A percentile compares a stretch with the other conserved stretches of the same genome.
phyloP scores from a whole-genome alignment of 2,113 vertebrate genomes.

The Chamaea fasciata region DNA sequence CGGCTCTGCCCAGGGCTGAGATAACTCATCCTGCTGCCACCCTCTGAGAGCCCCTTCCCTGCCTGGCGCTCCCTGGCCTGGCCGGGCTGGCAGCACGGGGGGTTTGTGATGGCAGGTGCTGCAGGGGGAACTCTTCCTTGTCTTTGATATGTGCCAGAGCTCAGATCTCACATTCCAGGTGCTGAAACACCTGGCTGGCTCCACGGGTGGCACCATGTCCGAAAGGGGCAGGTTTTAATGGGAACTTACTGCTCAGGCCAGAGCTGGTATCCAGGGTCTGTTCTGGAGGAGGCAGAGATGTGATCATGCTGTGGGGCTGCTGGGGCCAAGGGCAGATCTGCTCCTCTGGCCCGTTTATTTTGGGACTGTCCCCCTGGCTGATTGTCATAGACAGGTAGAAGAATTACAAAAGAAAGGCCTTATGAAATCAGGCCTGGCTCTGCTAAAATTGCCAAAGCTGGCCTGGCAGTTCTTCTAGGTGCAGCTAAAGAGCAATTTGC shows the following conservation, averaged over 20 bases:
- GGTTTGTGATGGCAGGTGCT: background rate
- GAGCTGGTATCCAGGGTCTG: rapidly evolving
- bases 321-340: background rate
- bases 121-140: background rate
- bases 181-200: rapidly evolving
- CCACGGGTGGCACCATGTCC: rapidly evolving
- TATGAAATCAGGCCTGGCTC: background rate
- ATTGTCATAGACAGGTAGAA: no score
- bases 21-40: background rate
- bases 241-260: background rate
- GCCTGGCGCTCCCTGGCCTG: background rate
- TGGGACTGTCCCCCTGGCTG: background rate
- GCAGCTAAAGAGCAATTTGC: background rate
- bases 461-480: background rate
- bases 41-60: background rate
- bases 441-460: background rate
- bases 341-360: background rate
- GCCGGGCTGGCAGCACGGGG: background rate
- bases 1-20: background rate
- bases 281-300: background rate
- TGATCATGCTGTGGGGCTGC: background rate
- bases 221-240: background rate
- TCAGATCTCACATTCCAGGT: background rate
- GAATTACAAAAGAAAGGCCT: background rate
- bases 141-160: background rate